These are phyloP conservation scores for Montipora sp. DNA, from an alignment of 64 coral and sea anemone genomes.

Conservation along the genomic window DNA sequence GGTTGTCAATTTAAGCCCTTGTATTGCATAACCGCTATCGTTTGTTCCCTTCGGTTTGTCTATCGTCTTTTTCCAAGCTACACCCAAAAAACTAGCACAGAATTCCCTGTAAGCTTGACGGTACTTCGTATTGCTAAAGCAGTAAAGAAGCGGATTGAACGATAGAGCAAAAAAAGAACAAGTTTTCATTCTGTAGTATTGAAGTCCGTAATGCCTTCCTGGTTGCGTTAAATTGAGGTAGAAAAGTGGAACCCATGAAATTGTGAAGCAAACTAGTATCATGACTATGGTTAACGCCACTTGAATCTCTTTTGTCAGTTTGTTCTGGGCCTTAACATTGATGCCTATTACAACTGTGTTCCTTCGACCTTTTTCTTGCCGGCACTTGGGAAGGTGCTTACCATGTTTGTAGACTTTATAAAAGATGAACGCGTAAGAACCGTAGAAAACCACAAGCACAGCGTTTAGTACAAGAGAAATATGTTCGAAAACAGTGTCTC, in stretches of 20 bases:
- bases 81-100: not conserved
- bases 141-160: conserved; percentile 78
- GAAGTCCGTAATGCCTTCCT: conserved; percentile 63
- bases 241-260: conserved; percentile 69
- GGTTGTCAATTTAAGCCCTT: too few relatives aligned
- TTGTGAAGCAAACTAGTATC: conserved; percentile 71
- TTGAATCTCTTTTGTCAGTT: not conserved
- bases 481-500: conserved; percentile 64
- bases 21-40: too few relatives aligned
- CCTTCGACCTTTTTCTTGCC: not conserved
- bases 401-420: not conserved
- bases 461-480: conserved; percentile 71
- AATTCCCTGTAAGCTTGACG: conserved; percentile 74
- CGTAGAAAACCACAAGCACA: conserved; percentile 45
- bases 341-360: not conserved
- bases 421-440: conserved; percentile 67
- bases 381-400: not conserved
- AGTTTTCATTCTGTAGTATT: conserved; percentile 75
- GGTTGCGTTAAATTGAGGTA: conserved; percentile 77
- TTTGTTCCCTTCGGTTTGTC: too few relatives aligned
- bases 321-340: not conserved
- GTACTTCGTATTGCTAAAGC: conserved; percentile 83
- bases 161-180: conserved; percentile 67
- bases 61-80: too few relatives aligned
- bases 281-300: conserved; percentile 54